These are phyloP conservation scores for Dysmachus trigonus DNA, from an alignment of 2,888 invertebrate species.

Conservation along the genomic window DNA sequence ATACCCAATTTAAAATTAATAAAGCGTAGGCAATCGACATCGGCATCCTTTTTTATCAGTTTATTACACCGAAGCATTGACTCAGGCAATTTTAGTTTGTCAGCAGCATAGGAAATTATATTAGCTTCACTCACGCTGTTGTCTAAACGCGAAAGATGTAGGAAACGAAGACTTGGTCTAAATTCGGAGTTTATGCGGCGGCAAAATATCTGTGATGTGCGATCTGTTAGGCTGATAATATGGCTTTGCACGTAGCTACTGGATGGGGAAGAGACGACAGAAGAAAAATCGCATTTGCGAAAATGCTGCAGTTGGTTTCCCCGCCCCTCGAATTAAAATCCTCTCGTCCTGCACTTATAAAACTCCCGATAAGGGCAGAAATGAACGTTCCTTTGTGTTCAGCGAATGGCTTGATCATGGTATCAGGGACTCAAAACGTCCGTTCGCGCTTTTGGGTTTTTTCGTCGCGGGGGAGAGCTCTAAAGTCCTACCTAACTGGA, in stretches of 20 bases:
- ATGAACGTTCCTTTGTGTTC: not conserved
- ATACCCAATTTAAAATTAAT: too few relatives aligned
- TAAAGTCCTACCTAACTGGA: not conserved
- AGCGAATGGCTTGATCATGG: not conserved
- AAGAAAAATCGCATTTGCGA: not conserved
- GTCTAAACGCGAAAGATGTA: too few relatives aligned
- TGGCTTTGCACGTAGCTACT: conserved; percentile 1
- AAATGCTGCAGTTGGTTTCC: not conserved
- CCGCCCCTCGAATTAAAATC: not conserved
- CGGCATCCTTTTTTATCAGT: too few relatives aligned
- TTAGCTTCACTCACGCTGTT: too few relatives aligned
- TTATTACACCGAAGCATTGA: too few relatives aligned
- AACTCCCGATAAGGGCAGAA: not conserved
- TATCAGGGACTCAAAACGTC: not conserved
- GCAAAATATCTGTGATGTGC: too few relatives aligned
- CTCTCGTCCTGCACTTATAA: not conserved
- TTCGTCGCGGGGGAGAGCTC: not conserved
- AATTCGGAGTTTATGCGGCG: too few relatives aligned
- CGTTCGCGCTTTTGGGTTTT: not conserved
- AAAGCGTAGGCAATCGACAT: too few relatives aligned
- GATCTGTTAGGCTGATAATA: too few relatives aligned
- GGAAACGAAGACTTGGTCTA: too few relatives aligned
- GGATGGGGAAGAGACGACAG: not conserved
- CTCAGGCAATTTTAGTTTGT: too few relatives aligned
- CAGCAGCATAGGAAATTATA: too few relatives aligned